Percentiles rank a stretch among this genome's conserved stretches.
These are phyloP conservation scores for Reinhardtius hippoglossoides DNA, from an alignment of 2,113 vertebrate species.

Conservation along the genomic window DNA sequence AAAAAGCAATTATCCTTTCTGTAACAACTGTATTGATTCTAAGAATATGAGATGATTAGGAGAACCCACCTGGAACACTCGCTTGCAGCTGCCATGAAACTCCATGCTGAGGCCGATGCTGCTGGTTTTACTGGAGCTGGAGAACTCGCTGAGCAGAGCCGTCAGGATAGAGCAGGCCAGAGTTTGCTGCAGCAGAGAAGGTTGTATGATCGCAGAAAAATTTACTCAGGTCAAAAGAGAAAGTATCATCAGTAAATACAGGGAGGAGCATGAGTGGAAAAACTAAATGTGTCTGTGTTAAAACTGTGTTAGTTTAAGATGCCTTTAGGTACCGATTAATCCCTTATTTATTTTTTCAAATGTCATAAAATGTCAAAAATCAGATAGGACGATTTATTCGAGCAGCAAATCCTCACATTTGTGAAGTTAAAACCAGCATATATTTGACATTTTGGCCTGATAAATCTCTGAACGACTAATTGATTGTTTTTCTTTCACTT, in stretches of 20 bases:
- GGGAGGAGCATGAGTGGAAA: no score
- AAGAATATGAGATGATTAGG: accelerated
- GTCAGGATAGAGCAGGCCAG: conserved; percentile 98
- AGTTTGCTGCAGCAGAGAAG: conserved; percentile 88
- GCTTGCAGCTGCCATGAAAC: conserved; percentile 98
- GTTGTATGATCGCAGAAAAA: conserved; percentile 27
- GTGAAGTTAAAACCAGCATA: no score
- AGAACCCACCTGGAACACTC: conserved; percentile 91
- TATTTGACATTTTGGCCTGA: no score
- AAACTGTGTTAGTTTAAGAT: no score
- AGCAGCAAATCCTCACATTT: background rate
- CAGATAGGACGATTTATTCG: background rate
- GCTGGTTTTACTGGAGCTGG: conserved; percentile 99
- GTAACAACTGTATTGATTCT: background rate
- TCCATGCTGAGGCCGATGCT: conserved; percentile 99
- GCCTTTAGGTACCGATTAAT: background rate
- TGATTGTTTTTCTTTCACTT: no score
- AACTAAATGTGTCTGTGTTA: background rate
- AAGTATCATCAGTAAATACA: no score
- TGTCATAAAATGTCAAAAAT: background rate
- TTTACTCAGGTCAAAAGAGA: background rate
- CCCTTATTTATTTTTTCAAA: background rate
- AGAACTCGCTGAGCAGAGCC: conserved; percentile 96
- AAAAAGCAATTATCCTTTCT: background rate
- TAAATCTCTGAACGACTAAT: background rate